Evolutionary conservation across 2,888 invertebrate species (phyloP).

Genomic region (Nemapogon koenigi): DNA sequence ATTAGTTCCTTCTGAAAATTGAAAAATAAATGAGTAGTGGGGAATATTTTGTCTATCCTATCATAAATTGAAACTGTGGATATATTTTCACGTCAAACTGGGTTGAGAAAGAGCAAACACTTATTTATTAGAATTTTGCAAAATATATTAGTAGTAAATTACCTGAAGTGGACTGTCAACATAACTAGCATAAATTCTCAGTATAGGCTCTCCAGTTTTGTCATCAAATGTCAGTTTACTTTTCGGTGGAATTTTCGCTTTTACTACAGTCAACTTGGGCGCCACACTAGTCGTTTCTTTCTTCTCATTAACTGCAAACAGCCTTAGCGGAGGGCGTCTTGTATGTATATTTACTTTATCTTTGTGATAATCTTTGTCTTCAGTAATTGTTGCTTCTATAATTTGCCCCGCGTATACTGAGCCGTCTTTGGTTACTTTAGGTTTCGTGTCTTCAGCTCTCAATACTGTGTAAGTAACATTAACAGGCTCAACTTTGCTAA

Average conservation of each 20-base stretch:
- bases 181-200: constrained; percentile 63
- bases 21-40: too few relatives aligned
- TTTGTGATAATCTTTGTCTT: constrained; percentile 47
- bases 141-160: constrained; percentile 13
- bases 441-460: constrained; percentile 35
- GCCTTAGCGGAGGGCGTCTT: constrained; percentile 38
- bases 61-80: too few relatives aligned
- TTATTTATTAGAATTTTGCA: too few relatives aligned
- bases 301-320: constrained; percentile 35
- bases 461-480: constrained; percentile 46
- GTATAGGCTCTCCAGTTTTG: constrained; percentile 51
- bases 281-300: constrained; percentile 22
- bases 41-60: too few relatives aligned
- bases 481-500: constrained; percentile 39
- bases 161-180: constrained; percentile 42
- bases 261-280: constrained; percentile 34
- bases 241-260: constrained; percentile 49
- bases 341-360: constrained; percentile 34
- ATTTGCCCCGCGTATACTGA: constrained; percentile 48
- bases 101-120: too few relatives aligned
- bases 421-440: constrained; percentile 36
- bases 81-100: too few relatives aligned
- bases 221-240: constrained; percentile 50
- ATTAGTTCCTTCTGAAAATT: constrained; percentile 40
- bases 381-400: constrained; percentile 46